Percentiles rank a stretch among this genome's conserved stretches.
Evolutionary conservation across 2,797 vertebrate genomes (phyloP).

Genomic region (Oreonectes daqikongensis): DNA sequence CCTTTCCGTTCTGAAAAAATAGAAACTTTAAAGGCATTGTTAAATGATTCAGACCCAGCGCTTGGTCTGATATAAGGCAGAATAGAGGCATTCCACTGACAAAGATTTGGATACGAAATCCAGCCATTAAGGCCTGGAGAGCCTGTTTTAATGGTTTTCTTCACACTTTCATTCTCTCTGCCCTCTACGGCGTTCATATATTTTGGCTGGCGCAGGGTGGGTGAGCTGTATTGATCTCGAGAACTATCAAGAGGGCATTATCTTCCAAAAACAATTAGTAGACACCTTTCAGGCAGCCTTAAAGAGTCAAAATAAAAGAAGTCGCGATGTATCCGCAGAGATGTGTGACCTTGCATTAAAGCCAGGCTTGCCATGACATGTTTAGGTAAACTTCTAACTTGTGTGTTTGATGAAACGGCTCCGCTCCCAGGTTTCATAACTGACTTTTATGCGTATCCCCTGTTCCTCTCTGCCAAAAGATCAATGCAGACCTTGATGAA

Average conservation of each 20-base stretch:
- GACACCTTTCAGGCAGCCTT: neutral
- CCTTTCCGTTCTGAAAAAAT: neutral
- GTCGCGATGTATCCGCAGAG: neutral
- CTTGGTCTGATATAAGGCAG: neutral
- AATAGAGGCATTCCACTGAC: neutral
- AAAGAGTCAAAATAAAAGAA: conserved; percentile 11
- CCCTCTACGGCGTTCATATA: neutral
- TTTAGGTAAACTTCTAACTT: conserved; percentile 40
- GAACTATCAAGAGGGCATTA: neutral
- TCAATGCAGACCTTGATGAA: conserved; percentile 83
- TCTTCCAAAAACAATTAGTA: conserved; percentile 31
- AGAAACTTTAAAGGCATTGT: conserved; percentile 10
- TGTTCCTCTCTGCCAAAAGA: conserved; percentile 66
- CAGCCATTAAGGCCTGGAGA: neutral
- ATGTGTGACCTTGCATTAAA: conserved; percentile 30
- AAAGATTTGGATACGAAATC: conserved; percentile 12
- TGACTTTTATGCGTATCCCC: conserved; percentile 56
- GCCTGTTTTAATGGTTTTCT: conserved; percentile 7
- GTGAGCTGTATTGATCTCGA: conserved; percentile 28
- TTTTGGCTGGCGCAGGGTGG: neutral
- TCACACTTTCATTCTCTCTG: neutral
- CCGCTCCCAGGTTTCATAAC: conserved; percentile 58
- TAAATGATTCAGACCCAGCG: neutral
- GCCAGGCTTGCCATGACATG: neutral
- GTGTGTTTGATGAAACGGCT: conserved; percentile 49